Evolutionary conservation across 2,113 vertebrate species (phyloP).

Genomic region (Leuciscus idus): DNA sequence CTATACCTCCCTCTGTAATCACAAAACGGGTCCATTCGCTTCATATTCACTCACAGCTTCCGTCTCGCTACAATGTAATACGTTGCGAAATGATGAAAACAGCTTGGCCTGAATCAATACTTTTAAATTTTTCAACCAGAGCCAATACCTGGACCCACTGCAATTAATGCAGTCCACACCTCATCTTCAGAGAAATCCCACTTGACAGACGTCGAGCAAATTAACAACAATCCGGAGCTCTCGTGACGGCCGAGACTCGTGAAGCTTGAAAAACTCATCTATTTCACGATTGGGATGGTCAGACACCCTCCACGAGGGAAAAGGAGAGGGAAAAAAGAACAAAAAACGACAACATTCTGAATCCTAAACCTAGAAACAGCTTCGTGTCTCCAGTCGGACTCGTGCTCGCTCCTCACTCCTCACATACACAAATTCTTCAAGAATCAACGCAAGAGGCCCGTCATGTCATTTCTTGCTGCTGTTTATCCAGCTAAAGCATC

Average conservation of each 20-base stretch:
- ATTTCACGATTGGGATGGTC: slow-evolving; percentile 20
- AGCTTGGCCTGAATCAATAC: slow-evolving; percentile 37
- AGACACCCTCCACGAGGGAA: neutral
- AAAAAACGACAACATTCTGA: neutral
- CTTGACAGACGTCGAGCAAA: slow-evolving; percentile 21
- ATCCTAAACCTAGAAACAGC: neutral
- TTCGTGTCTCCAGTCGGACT: neutral
- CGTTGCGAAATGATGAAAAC: slow-evolving; percentile 34
- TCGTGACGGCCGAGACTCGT: neutral
- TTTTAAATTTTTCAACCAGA: slow-evolving; percentile 40
- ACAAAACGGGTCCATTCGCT: neutral
- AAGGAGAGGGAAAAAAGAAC: neutral
- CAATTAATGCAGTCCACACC: slow-evolving; percentile 39
- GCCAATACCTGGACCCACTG: slow-evolving; percentile 1
- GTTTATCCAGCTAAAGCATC: slow-evolving; percentile 56
- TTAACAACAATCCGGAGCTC: slow-evolving; percentile 31
- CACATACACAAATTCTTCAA: slow-evolving; percentile 26
- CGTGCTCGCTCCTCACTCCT: neutral
- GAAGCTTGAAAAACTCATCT: slow-evolving; percentile 21
- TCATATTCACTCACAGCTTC: slow-evolving; percentile 29
- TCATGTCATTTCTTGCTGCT: slow-evolving; percentile 50
- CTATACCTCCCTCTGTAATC: neutral
- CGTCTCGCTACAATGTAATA: slow-evolving; percentile 12
- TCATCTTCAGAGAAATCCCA: slow-evolving; percentile 37
- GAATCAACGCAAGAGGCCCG: slow-evolving; percentile 30